phyloP scores from a whole-genome alignment of 2,113 vertebrate genomes.

The Vombatus ursinus region DNA sequence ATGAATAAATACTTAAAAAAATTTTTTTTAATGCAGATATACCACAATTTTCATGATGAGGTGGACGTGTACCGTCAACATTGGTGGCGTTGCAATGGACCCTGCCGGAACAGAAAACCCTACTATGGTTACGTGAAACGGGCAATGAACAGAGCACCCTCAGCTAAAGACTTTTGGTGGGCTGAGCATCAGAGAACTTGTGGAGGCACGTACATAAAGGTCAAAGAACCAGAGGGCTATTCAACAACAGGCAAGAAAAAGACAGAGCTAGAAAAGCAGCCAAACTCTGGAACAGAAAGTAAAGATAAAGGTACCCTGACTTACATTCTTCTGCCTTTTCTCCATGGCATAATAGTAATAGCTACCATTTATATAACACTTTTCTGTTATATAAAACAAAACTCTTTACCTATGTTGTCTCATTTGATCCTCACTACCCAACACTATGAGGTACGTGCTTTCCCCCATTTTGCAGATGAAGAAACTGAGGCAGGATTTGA shows the following conservation, averaged over 20 bases:
- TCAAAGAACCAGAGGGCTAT: constrained; percentile 95
- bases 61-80: constrained; percentile 94
- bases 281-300: not conserved
- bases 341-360: not conserved
- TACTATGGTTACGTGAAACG: constrained; percentile 95
- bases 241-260: constrained; percentile 86
- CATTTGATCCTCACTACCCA: not conserved
- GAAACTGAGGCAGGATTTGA: not conserved
- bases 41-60: constrained; percentile 93
- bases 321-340: accelerated
- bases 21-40: constrained; percentile 83
- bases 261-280: constrained; percentile 33
- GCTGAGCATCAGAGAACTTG: constrained; percentile 89
- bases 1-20: not conserved
- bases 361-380: not conserved
- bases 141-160: constrained; percentile 94
- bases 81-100: constrained; percentile 96
- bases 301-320: constrained; percentile 50
- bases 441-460: not conserved
- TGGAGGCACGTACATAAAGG: constrained; percentile 92
- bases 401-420: not conserved
- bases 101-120: constrained; percentile 88
- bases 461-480: not conserved
- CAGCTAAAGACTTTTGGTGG: constrained; percentile 94
- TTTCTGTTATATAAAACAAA: not conserved